A percentile compares a stretch with the other conserved stretches of the same genome.
phyloP scores from a whole-genome alignment of 2,797 vertebrate genomes.

The Peromyscus eremicus region DNA sequence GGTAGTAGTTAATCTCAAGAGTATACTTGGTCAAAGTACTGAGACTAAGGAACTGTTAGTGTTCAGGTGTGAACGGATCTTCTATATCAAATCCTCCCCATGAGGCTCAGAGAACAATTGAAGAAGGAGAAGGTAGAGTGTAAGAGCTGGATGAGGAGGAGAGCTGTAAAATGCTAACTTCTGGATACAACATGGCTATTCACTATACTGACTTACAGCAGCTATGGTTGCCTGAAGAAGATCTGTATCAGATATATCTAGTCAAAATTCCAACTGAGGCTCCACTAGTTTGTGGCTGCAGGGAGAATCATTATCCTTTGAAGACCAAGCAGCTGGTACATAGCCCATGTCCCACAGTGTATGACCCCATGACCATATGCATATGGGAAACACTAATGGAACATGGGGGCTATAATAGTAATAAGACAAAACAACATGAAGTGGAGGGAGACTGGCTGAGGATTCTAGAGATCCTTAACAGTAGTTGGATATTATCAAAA shows the following conservation, averaged over 20 bases:
- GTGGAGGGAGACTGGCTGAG: no score
- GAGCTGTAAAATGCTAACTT: not conserved
- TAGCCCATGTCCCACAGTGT: not conserved
- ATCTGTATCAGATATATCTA: not conserved
- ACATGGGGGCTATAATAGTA: not conserved
- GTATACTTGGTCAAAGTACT: not conserved
- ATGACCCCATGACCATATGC: no score
- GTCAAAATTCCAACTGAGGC: not conserved
- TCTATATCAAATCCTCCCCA: no score
- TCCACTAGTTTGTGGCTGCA: not conserved
- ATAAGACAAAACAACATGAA: not conserved
- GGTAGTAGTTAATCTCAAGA: not conserved
- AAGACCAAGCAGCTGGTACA: not conserved
- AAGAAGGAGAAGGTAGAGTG: not conserved
- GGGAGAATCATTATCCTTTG: not conserved
- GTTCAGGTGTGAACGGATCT: not conserved
- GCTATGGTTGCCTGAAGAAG: not conserved
- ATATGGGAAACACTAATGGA: not conserved
- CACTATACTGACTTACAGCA: no score
- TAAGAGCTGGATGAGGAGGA: not conserved
- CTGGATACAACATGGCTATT: not conserved
- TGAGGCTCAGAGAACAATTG: no score
- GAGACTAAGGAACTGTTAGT: not conserved
- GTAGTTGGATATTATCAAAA: not conserved
- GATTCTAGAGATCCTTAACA: not conserved